These are phyloP conservation scores for Xiphydria camelus DNA, from an alignment of 2,888 invertebrate species.

Conservation along the genomic window DNA sequence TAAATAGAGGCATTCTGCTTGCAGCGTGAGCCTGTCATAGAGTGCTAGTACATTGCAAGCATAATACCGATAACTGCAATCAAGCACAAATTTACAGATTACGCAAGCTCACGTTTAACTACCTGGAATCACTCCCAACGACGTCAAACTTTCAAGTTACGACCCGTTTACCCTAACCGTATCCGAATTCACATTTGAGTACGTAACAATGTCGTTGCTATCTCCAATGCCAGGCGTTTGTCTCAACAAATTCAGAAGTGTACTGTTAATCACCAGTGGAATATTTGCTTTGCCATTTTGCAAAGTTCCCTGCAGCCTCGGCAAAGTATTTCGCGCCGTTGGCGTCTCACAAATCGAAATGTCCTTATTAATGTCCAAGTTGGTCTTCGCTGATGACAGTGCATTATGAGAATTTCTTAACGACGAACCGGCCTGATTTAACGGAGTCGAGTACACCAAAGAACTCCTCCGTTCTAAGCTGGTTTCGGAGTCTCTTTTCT, in stretches of 20 bases:
- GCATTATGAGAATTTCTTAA: slow-evolving; percentile 43
- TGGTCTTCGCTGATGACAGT: slow-evolving; percentile 32
- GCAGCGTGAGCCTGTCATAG: too few relatives aligned
- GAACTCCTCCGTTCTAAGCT: slow-evolving; percentile 40
- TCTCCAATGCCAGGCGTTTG: slow-evolving; percentile 45
- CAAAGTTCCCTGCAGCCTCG: slow-evolving; percentile 39
- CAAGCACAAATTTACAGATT: too few relatives aligned
- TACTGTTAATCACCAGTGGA: slow-evolving; percentile 50
- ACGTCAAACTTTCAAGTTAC: too few relatives aligned
- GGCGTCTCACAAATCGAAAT: slow-evolving; percentile 22
- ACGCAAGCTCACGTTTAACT: too few relatives aligned
- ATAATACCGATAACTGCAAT: too few relatives aligned
- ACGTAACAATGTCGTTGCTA: slow-evolving; percentile 39
- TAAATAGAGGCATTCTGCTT: too few relatives aligned
- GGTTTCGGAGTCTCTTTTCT: slow-evolving; percentile 36
- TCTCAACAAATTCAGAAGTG: slow-evolving; percentile 46
- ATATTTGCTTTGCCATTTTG: slow-evolving; percentile 50
- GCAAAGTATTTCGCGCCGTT: slow-evolving; percentile 25
- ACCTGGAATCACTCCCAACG: neutral
- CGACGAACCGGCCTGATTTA: slow-evolving; percentile 46
- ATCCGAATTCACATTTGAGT: slow-evolving; percentile 48
- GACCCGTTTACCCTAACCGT: slow-evolving; percentile 44
- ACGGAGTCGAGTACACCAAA: slow-evolving; percentile 34
- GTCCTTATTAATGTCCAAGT: slow-evolving; percentile 22
- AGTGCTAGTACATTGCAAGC: too few relatives aligned